phyloP scores from a whole-genome alignment of 2,888 invertebrate species.

The Drosophila aldrichi region DNA sequence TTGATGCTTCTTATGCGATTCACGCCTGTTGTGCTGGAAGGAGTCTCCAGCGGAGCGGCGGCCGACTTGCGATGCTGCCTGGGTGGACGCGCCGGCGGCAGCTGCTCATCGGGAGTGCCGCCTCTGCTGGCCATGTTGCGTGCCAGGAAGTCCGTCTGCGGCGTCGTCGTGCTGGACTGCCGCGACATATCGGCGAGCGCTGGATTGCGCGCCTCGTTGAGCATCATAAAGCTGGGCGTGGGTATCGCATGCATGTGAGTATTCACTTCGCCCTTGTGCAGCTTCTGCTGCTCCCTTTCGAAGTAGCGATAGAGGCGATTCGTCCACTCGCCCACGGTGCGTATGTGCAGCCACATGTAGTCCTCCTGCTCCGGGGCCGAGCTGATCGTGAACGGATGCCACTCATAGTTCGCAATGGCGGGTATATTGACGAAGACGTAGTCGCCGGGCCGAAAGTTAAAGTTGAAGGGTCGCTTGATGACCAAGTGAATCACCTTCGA shows the following conservation, averaged over 20 bases:
- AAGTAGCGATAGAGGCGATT: slow-evolving; percentile 94
- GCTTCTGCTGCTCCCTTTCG: slow-evolving; percentile 91
- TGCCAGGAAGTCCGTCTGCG: slow-evolving; percentile 83
- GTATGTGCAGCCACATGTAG: slow-evolving; percentile 96
- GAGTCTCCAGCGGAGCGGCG: slow-evolving; percentile 30
- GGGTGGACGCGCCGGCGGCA: slow-evolving; percentile 77
- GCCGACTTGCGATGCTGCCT: slow-evolving; percentile 76
- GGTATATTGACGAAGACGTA: slow-evolving; percentile 97
- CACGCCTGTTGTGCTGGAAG: slow-evolving; percentile 48
- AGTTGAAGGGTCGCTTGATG: slow-evolving; percentile 93
- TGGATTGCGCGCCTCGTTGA: slow-evolving; percentile 61
- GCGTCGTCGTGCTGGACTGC: slow-evolving; percentile 64
- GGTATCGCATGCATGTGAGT: slow-evolving; percentile 82
- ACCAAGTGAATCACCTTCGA: slow-evolving; percentile 96
- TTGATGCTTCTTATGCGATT: slow-evolving; percentile 84
- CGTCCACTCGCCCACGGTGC: slow-evolving; percentile 98
- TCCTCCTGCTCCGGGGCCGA: slow-evolving; percentile 97
- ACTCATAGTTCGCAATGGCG: slow-evolving; percentile 95
- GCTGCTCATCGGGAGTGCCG: slow-evolving; percentile 17
- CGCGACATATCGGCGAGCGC: slow-evolving; percentile 24
- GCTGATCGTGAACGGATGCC: slow-evolving; percentile 99
- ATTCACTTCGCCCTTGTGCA: slow-evolving; percentile 88
- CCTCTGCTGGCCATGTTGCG: slow-evolving; percentile 76
- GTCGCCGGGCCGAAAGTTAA: slow-evolving; percentile 96
- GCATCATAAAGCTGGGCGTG: slow-evolving; percentile 73